These are phyloP conservation scores for Trichonephila clavata DNA, from an alignment of 1,140 invertebrate species.

Conservation along the genomic window DNA sequence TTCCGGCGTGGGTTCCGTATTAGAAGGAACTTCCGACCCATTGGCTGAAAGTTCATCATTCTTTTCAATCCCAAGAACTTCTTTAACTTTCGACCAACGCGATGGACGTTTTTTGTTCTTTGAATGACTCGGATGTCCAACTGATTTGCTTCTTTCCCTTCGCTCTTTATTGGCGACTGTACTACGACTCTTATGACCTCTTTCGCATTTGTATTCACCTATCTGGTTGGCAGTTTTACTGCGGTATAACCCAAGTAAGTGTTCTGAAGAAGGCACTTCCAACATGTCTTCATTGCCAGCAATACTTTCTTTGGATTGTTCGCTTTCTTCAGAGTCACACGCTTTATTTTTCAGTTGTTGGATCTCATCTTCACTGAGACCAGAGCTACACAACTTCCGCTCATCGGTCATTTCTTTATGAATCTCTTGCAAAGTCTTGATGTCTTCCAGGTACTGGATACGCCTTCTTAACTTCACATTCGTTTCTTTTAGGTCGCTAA, in stretches of 20 bases:
- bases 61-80: constrained; percentile 88
- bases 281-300: neutral
- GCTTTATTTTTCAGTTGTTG: constrained; percentile 48
- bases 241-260: constrained; percentile 48
- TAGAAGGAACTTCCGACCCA: neutral
- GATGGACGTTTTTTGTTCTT: constrained; percentile 83
- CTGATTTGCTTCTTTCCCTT: constrained; percentile 75
- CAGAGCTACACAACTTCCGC: constrained; percentile 60
- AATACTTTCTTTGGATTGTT: constrained; percentile 45
- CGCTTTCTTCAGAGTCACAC: neutral
- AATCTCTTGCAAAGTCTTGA: constrained; percentile 85
- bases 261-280: constrained; percentile 1
- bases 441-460: constrained; percentile 87
- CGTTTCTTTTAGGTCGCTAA: constrained; percentile 87
- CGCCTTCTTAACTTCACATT: constrained; percentile 86
- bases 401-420: constrained; percentile 76
- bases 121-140: constrained; percentile 56
- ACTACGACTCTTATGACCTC: constrained; percentile 68
- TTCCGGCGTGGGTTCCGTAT: neutral
- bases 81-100: constrained; percentile 91
- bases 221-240: constrained; percentile 69
- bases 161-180: constrained; percentile 42
- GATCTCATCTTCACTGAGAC: constrained; percentile 71
- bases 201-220: neutral
- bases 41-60: constrained; percentile 51